Base-by-base conservation (phyloP, 92 coral and sea anemone species). In the Phymanthus crucifer region DNA sequence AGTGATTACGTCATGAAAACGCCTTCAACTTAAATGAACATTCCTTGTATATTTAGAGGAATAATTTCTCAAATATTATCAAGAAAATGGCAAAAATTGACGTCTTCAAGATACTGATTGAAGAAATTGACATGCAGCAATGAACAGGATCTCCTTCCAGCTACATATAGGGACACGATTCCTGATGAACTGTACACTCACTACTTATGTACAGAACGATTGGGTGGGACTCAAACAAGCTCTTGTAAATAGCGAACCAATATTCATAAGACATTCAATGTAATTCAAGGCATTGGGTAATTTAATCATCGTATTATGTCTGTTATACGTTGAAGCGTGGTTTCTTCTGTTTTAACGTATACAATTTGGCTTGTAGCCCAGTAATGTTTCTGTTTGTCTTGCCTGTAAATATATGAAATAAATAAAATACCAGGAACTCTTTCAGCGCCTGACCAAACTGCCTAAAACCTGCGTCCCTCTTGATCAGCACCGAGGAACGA, bases 1-100 rank as follows among this genome's bases (percentile, higher is more conserved):
- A 95, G 99, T 87, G 99, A 95, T 86, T 95, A 95, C 67, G 99
- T 95, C 14, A 93, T 94, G 95, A 95, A 95, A 76, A 92, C 98
- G 33, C 97, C 98, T 19, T 95, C 98, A 33, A 95, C 98, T 89
- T 94, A 82, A 85, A 81, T 50, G 34, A 48, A 71, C 16, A 23
- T 37, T 4, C 73, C 32, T 10, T 68, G 48, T 43, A 43, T 43
- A 43, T 17, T 43, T 0, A 10, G 64, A 21, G 64, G 29, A 70
- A 36, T 32, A 40, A 40, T n/a, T 17, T 70, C 6, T 19, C 26
- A 54, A 54, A 54, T n/a, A n/a, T 23, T 54, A 23, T 3, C 27
- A 54, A 54, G 64, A 23, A 54, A 54, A 61, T 27, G 67, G 11
- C 24, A 23, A 61, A 16, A 61, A 26, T 10, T 10, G 67, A 61